Conservation (phyloP, 2,888 invertebrate genomes). For the Drosophila lutescens region DNA sequence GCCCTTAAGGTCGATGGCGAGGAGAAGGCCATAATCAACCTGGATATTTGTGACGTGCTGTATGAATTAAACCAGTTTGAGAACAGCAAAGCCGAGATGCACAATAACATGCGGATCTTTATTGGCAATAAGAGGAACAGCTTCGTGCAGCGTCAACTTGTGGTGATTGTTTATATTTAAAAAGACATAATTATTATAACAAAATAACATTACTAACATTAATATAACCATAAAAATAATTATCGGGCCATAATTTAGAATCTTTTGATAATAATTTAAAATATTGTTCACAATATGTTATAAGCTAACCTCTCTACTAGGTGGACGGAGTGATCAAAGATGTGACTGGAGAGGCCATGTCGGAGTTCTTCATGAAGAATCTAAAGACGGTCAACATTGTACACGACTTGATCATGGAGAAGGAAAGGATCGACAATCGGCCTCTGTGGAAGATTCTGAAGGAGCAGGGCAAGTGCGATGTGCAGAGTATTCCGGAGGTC, state of each 20-base stretch:
- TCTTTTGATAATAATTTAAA: neutral
- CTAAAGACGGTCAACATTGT: conserved; percentile 68
- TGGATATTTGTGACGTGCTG: conserved; percentile 82
- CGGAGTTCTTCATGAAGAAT: conserved; percentile 75
- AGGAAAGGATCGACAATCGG: conserved; percentile 63
- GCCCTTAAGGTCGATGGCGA: conserved; percentile 50
- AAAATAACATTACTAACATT: no score
- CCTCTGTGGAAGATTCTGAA: conserved; percentile 80
- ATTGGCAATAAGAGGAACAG: conserved; percentile 70
- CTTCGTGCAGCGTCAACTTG: conserved; percentile 70
- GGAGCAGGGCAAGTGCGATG: conserved; percentile 79
- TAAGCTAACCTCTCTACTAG: conserved; percentile 43
- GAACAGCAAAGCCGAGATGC: conserved; percentile 64
- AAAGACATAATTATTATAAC: no score
- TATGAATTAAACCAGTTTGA: conserved; percentile 82
- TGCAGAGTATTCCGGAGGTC: conserved; percentile 74
- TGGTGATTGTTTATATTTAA: conserved; percentile 58
- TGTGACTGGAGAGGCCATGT: conserved; percentile 73
- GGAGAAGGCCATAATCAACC: conserved; percentile 68
- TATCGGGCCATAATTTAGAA: no score
- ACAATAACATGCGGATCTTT: conserved; percentile 71
- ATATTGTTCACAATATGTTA: no score
- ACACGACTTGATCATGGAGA: conserved; percentile 56
- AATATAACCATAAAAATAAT: no score
- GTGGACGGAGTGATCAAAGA: conserved; percentile 80